Base-by-base conservation (phyloP, 2,797 vertebrate genomes). In the Chlorospingus flavigularis region DNA sequence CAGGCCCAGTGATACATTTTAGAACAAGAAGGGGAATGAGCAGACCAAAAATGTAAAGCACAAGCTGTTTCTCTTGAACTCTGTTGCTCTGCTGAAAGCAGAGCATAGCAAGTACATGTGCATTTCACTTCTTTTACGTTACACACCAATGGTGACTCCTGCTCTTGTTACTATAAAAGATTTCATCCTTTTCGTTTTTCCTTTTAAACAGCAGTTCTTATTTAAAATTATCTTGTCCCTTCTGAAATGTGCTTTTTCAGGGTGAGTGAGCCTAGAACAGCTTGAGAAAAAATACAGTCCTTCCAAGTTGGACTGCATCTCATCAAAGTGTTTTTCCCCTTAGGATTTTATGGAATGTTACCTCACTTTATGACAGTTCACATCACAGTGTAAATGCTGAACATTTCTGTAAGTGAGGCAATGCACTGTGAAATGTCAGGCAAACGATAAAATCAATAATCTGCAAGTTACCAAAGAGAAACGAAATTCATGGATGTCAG, bases 401-500 rank as follows among this genome's bases (percentile, higher is more conserved):
- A 88, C 80, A 86, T 88, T 97, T 97, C 96, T 80, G 86, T 90
- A 94, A 97, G 95, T 88, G 95, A 97, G 81, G 89, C 93, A 96
- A 95, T 83, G 78, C 92, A 82, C 91, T 97, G 95, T 94, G 95
- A 97, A 96, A 97, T 96, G 93, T 88, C 90, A 97, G 72, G 81
- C 86, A 96, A 97, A 96, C 33, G 78, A 94, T 95, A 95, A 97
- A 97, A 96, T 97, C 93, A 96, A 95, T 96, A 97, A 97, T 95
- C 91, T 95, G 78, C 80, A 94, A 94, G 94, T 96, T 96, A 96
- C 84, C 95, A 90, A 93, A 94, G 92, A 97, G 81, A 90, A 96
- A 90, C 28, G 19, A 92, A 95, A 73, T 88, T 90, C 94, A 70
- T 48, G 54, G 88, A 83, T 80, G 87, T 84, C 81, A 86, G 74